Evolutionary conservation across 2,797 vertebrate species (phyloP).

Genomic region (Helostoma temminkii): DNA sequence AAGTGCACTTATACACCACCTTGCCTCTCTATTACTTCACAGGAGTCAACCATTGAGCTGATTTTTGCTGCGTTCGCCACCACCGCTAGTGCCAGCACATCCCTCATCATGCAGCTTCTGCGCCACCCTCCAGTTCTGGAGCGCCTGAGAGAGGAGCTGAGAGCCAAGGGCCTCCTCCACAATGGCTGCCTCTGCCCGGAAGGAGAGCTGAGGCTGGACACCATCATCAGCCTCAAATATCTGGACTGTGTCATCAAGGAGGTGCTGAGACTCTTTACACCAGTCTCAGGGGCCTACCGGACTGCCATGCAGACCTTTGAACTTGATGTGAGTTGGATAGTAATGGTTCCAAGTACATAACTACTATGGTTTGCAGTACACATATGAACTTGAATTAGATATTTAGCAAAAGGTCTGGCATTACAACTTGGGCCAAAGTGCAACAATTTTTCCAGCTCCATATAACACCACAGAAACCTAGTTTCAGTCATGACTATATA

Average conservation of each 20-base stretch:
- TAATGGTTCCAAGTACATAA: no score
- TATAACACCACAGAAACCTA: neutral
- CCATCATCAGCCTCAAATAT: constrained; percentile 90
- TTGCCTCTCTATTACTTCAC: neutral
- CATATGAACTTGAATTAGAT: no score
- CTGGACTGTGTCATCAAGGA: constrained; percentile 99
- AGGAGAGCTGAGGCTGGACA: constrained; percentile 90
- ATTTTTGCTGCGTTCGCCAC: constrained; percentile 97
- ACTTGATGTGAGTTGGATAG: constrained; percentile 89
- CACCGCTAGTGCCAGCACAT: constrained; percentile 95
- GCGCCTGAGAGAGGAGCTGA: constrained; percentile 93
- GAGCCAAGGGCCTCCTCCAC: constrained; percentile 90
- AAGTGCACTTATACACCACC: neutral
- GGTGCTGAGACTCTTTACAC: constrained; percentile 94
- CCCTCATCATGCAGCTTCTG: constrained; percentile 96
- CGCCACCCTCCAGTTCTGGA: constrained; percentile 92
- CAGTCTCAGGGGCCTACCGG: constrained; percentile 95
- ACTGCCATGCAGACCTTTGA: constrained; percentile 98
- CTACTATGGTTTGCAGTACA: no score
- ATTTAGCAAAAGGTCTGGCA: no score
- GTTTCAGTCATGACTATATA: neutral
- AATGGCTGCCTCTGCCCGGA: constrained; percentile 91
- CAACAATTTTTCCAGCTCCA: neutral
- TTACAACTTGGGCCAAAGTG: no score
- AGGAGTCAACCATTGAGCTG: constrained; percentile 93